These are phyloP conservation scores for Pogonocherus hispidulus DNA, from an alignment of 2,888 invertebrate species.

Conservation along the genomic window DNA sequence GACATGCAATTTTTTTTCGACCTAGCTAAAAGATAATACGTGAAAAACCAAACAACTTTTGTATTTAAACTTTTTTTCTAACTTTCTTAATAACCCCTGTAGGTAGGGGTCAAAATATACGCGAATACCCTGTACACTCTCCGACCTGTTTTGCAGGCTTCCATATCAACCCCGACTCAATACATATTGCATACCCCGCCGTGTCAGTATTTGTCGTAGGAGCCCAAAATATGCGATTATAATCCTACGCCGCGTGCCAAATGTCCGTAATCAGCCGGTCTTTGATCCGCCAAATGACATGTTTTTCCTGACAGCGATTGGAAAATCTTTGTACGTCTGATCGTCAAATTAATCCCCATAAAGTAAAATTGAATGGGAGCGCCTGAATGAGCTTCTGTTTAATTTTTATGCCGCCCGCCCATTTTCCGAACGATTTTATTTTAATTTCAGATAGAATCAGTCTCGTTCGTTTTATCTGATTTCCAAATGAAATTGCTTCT, in stretches of 20 bases:
- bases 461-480: constrained; percentile 2
- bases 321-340: constrained; percentile 24
- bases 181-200: constrained; percentile 36
- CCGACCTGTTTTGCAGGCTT: no score
- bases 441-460: constrained; percentile 30
- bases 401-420: constrained; percentile 19
- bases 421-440: constrained; percentile 13
- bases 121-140: no score
- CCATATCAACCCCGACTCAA: constrained; percentile 6
- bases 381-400: constrained; percentile 24
- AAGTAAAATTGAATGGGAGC: constrained; percentile 18
- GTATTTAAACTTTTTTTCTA: no score
- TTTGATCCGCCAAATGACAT: constrained; percentile 36
- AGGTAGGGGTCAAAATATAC: no score
- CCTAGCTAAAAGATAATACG: no score
- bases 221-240: constrained; percentile 46
- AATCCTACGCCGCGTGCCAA: constrained; percentile 47
- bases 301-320: constrained; percentile 33
- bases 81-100: no score
- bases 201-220: constrained; percentile 42
- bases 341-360: constrained; percentile 24
- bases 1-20: no score
- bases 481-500: neutral
- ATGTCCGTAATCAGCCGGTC: constrained; percentile 39
- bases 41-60: no score